Percentiles rank a stretch among this genome's conserved stretches.
Conservation (phyloP, 2,797 vertebrate species). For the Channallabes apus region DNA sequence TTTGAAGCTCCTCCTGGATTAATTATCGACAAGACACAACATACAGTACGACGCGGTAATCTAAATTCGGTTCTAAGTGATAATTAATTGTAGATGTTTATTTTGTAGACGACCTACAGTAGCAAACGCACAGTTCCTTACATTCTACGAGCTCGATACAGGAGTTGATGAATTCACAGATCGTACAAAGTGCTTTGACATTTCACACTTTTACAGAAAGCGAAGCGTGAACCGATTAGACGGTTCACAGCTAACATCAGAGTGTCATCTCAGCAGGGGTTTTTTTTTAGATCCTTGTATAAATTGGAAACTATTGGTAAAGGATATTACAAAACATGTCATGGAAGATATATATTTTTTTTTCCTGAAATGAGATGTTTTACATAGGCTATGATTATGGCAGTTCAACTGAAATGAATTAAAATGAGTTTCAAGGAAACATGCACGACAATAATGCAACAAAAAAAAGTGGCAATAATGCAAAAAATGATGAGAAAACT, state of each 20-base stretch:
- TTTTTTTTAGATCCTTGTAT: constrained; percentile 9
- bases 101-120: constrained; percentile 6
- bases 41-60: background rate
- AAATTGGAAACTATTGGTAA: background rate
- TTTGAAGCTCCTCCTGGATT: background rate
- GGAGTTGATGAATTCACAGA: constrained; percentile 33
- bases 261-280: constrained; percentile 20
- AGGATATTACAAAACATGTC: background rate
- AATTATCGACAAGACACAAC: constrained; percentile 32
- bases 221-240: constrained; percentile 28
- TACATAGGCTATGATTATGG: background rate
- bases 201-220: constrained; percentile 29
- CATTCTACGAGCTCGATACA: constrained; percentile 17
- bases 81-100: constrained; percentile 39
- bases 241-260: constrained; percentile 25
- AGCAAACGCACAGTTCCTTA: constrained; percentile 35
- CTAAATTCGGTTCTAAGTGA: constrained; percentile 19
- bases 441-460: constrained; percentile 10
- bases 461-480: constrained; percentile 16
- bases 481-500: constrained; percentile 10
- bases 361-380: constrained; percentile 11
- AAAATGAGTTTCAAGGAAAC: background rate
- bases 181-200: constrained; percentile 18
- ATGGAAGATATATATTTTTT: background rate
- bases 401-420: background rate